phyloP scores from a whole-genome alignment of 2,888 invertebrate species.

The Papilio elwesi region DNA sequence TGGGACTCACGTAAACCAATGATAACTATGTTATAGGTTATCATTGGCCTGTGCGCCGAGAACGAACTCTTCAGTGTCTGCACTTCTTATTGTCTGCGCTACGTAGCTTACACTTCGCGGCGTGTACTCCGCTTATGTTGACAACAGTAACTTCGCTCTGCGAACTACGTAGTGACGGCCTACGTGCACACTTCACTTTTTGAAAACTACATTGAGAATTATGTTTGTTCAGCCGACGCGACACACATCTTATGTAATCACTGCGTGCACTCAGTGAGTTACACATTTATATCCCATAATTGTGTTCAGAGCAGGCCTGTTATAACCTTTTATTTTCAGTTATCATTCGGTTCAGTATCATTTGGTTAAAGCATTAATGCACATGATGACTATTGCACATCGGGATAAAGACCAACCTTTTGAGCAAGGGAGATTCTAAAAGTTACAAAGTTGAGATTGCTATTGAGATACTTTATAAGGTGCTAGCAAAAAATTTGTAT shows the following conservation, averaged over 20 bases:
- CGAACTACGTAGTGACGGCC: slow-evolving; percentile 80
- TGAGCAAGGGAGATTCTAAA: slow-evolving; percentile 2
- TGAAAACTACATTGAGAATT: slow-evolving; percentile 77
- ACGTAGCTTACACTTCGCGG: slow-evolving; percentile 82
- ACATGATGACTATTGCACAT: slow-evolving; percentile 2
- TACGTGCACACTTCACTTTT: slow-evolving; percentile 79
- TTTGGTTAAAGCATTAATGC: slow-evolving; percentile 6
- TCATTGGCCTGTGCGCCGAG: slow-evolving; percentile 85
- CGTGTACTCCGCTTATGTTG: slow-evolving; percentile 79
- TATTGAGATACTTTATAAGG: too few relatives aligned
- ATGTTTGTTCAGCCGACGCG: slow-evolving; percentile 75
- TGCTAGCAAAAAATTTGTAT: neutral
- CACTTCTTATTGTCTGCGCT: slow-evolving; percentile 84
- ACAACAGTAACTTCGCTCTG: slow-evolving; percentile 79
- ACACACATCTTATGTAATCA: slow-evolving; percentile 81
- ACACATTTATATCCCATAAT: slow-evolving; percentile 78
- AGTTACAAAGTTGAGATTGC: neutral
- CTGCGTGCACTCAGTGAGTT: slow-evolving; percentile 84
- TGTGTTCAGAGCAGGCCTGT: slow-evolving; percentile 65
- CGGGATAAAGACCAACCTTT: slow-evolving; percentile 5
- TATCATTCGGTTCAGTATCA: slow-evolving; percentile 16
- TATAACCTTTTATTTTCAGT: slow-evolving; percentile 31
- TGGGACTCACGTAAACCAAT: slow-evolving; percentile 80
- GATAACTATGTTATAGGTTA: slow-evolving; percentile 85
- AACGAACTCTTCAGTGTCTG: slow-evolving; percentile 82